Base-by-base conservation (phyloP, 2,113 vertebrate genomes). In the Calyptommatus sinebrachiatus region DNA sequence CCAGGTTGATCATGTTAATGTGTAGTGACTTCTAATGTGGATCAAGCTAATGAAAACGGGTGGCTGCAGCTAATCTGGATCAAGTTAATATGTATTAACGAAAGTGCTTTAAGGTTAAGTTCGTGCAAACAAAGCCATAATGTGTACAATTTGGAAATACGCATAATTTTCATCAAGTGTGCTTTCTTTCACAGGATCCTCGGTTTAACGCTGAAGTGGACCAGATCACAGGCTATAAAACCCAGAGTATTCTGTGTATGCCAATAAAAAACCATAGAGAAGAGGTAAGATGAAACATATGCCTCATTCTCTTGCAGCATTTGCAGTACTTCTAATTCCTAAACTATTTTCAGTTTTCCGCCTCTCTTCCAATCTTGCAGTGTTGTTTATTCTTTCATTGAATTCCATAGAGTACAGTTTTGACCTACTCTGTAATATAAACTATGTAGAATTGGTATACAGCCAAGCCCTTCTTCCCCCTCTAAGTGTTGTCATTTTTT, bases 171-270 rank as follows among this genome's bases (percentile, higher is more conserved):
- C 79, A 76, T 75, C 41, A 11, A 85, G 88, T 93, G 90, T 60
- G 87, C 83, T 88, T 86, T 50, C 66, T 83, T 81, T 80, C 12
- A 50, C 80, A 99, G 98, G 98, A 99, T 90, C 95, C 97, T 77
- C 94, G 98, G 87, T 99, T 99, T 91, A 99, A 99, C 77, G 98
- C 98, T 35, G 98, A 99, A 91, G 97, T 99, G 7, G 98, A 99
- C 93, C 96, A 97, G 91, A 98, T 99, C 92, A 99, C 98, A 48
- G 98, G 98, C 1, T 99, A 99, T 92, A 98, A 95, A 94, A 99
- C 98, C 31, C 97, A 99, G 80, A 99, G 97, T 79, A 98, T 99
- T 87, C 96, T 99, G 70, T 99, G 98, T 89, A 96, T 99, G 95
- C 98, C 98, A 50, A 99, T 99, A 92, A 99, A 99, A 94, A 99